These are phyloP conservation scores for Terrapene triunguis DNA, from an alignment of 2,113 vertebrate genomes.

Conservation along the genomic window DNA sequence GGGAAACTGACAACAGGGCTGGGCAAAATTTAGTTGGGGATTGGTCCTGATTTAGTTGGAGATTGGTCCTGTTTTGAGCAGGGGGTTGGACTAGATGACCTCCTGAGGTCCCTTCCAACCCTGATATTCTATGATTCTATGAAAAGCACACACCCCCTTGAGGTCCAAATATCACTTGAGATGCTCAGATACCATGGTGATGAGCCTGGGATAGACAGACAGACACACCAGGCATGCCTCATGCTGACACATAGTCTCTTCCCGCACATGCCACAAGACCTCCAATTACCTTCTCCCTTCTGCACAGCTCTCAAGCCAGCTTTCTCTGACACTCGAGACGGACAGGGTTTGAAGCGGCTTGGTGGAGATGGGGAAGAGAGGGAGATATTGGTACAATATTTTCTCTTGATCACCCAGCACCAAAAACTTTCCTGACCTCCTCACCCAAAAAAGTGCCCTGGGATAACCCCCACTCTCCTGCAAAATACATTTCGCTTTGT, in stretches of 20 bases:
- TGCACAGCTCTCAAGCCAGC: background rate
- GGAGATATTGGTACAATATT: background rate
- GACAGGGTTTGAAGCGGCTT: background rate
- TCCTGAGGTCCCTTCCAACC: too few species aligned
- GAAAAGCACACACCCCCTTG: background rate
- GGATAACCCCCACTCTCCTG: background rate
- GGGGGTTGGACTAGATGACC: too few species aligned
- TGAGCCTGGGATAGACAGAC: background rate
- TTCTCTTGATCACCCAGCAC: background rate
- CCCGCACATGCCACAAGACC: background rate
- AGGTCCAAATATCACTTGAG: background rate
- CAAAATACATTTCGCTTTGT: background rate
- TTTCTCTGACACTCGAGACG: background rate
- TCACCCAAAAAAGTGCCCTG: background rate
- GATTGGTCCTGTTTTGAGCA: too few species aligned
- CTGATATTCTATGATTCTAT: too few species aligned
- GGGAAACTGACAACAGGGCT: background rate
- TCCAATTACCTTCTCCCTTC: background rate
- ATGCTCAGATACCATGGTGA: background rate
- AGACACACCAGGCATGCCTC: background rate
- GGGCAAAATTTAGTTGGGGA: background rate
- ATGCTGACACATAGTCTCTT: background rate
- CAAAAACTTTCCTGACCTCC: background rate
- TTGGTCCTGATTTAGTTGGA: too few species aligned
- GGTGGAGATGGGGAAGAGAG: background rate